phyloP scores from a whole-genome alignment of 2,113 vertebrate genomes.

The Stomatorhinus ivindoensis region DNA sequence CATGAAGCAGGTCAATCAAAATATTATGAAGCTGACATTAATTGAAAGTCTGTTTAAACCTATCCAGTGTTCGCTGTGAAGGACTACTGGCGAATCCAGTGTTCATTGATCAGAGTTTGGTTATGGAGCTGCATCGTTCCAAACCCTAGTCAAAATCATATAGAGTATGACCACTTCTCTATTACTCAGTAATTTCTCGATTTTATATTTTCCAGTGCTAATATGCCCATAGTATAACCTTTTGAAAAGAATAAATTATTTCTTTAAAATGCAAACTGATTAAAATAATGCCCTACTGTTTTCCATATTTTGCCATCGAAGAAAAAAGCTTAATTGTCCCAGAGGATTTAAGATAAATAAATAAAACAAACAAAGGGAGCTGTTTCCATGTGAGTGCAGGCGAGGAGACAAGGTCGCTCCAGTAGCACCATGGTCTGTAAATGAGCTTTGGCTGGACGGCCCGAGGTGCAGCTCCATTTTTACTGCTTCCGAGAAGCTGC shows the following conservation, averaged over 20 bases:
- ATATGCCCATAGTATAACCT: neutral
- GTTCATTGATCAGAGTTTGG: neutral
- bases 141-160: neutral
- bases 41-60: neutral
- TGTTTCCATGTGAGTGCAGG: conserved; percentile 41
- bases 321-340: conserved; percentile 12
- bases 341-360: conserved; percentile 31
- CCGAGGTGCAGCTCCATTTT: neutral
- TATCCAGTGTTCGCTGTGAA: neutral
- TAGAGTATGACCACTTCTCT: neutral
- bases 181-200: neutral
- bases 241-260: neutral
- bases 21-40: neutral
- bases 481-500: neutral
- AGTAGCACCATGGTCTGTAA: conserved; percentile 24
- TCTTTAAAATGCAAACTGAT: neutral
- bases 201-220: neutral
- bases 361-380: conserved; percentile 34
- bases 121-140: neutral
- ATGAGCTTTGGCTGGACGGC: conserved; percentile 26
- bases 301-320: conserved; percentile 31
- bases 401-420: conserved; percentile 21
- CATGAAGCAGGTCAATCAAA: neutral
- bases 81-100: neutral
- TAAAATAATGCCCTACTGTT: conserved; percentile 29